phyloP scores from a whole-genome alignment of 2,888 invertebrate species.

The Belgica antarctica region DNA sequence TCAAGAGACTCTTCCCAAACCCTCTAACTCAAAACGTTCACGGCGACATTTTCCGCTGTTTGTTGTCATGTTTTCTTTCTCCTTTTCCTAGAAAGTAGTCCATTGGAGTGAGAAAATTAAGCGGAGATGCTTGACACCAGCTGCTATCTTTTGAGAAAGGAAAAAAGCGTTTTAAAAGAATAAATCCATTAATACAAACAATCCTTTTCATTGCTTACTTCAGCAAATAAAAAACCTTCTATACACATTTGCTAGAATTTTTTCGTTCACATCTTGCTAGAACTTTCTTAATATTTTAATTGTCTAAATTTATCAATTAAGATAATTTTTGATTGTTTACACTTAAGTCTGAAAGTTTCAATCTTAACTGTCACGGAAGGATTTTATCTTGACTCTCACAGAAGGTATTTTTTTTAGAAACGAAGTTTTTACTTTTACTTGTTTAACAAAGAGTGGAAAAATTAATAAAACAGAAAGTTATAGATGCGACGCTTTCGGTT shows the following conservation, averaged over 20 bases:
- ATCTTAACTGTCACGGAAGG: too few relatives aligned
- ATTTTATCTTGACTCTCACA: too few relatives aligned
- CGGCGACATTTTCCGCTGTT: neutral
- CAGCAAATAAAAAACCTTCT: too few relatives aligned
- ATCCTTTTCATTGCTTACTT: constrained; percentile 11
- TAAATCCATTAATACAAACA: constrained; percentile 40
- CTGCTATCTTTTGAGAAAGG: constrained; percentile 2
- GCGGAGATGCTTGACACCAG: constrained; percentile 36
- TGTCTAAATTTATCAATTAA: too few relatives aligned
- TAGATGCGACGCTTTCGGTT: constrained; percentile 18
- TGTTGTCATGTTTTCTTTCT: neutral
- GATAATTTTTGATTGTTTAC: too few relatives aligned
- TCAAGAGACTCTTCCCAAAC: constrained; percentile 9
- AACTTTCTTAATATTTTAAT: too few relatives aligned
- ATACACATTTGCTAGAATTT: too few relatives aligned
- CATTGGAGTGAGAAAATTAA: neutral
- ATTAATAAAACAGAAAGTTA: constrained; percentile 34
- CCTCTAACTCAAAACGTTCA: neutral
- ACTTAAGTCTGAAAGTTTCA: too few relatives aligned
- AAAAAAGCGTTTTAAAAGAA: constrained; percentile 32
- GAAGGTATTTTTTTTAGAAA: neutral
- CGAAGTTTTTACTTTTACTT: neutral
- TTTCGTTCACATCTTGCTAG: neutral
- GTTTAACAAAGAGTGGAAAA: constrained; percentile 24
- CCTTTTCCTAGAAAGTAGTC: neutral